Evolutionary conservation across 2,797 vertebrate genomes (phyloP).

Genomic region (Paedocypris micromegethes): DNA sequence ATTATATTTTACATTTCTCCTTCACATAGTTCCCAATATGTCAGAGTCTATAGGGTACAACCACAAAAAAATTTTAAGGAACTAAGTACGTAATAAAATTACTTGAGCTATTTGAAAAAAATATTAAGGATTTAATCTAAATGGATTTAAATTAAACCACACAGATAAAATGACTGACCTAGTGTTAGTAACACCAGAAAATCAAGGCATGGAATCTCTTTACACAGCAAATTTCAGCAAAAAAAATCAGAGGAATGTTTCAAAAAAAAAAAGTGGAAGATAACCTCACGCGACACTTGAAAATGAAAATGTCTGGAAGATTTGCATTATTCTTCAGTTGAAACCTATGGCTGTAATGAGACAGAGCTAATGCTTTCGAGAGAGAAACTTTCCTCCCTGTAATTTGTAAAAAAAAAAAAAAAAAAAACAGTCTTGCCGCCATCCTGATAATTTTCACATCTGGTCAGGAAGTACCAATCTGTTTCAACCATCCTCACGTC

Average conservation of each 20-base stretch:
- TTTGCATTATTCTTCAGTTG: too few relatives aligned
- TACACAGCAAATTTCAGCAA: too few relatives aligned
- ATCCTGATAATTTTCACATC: conserved; percentile 45
- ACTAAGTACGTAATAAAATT: too few relatives aligned
- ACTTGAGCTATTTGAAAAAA: too few relatives aligned
- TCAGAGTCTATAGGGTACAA: not conserved
- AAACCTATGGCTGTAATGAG: conserved; percentile 1
- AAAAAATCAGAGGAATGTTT: too few relatives aligned
- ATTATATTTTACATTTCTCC: not conserved
- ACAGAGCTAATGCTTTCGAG: conserved; percentile 16
- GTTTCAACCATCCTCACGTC: conserved; percentile 23
- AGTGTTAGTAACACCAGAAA: too few relatives aligned
- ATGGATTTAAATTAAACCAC: too few relatives aligned
- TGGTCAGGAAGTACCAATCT: conserved; percentile 28
- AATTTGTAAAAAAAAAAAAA: conserved; percentile 7
- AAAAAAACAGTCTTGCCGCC: not conserved
- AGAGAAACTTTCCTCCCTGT: conserved; percentile 23
- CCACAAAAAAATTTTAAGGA: not conserved
- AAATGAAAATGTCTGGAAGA: not conserved
- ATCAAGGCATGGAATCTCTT: too few relatives aligned
- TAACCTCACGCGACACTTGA: not conserved
- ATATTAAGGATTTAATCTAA: too few relatives aligned
- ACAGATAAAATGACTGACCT: too few relatives aligned
- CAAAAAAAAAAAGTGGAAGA: too few relatives aligned
- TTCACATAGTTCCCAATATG: too few relatives aligned